These are phyloP conservation scores for Rhogogaster chlorosoma DNA, from an alignment of 2,888 invertebrate genomes.

Conservation along the genomic window DNA sequence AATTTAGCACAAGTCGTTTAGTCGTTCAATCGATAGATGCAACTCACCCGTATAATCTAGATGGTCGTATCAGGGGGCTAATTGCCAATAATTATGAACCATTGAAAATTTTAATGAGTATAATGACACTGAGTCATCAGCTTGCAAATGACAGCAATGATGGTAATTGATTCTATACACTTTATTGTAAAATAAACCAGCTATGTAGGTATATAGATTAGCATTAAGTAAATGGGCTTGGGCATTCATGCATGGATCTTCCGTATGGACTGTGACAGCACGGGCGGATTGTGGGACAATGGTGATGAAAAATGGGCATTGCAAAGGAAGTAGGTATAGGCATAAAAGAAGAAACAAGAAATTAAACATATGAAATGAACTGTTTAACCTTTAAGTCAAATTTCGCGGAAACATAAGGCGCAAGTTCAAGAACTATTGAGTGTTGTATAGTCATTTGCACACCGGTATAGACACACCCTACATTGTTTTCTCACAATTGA, in stretches of 20 bases:
- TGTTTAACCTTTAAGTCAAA: background rate
- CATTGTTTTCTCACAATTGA: background rate
- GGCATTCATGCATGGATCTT: background rate
- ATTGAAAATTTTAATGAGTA: background rate
- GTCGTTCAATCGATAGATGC: background rate
- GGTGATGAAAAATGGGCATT: background rate
- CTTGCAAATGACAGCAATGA: background rate
- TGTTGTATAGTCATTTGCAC: background rate
- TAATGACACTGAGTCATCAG: background rate
- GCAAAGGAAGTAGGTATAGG: background rate
- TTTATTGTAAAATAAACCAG: background rate
- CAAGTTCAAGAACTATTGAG: background rate
- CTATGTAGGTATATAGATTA: background rate
- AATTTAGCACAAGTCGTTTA: background rate
- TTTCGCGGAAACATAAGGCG: background rate
- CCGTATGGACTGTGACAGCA: background rate
- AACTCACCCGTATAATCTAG: background rate
- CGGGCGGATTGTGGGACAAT: background rate
- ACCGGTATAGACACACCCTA: background rate
- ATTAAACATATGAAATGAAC: background rate
- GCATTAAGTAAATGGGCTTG: background rate
- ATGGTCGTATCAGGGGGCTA: background rate
- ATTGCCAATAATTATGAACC: background rate
- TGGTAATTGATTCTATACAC: background rate
- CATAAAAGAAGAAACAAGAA: background rate